Percentiles rank a stretch among this genome's conserved stretches.
Evolutionary conservation across 2,797 vertebrate species (phyloP).

Genomic region (Argyrosomus regius): DNA sequence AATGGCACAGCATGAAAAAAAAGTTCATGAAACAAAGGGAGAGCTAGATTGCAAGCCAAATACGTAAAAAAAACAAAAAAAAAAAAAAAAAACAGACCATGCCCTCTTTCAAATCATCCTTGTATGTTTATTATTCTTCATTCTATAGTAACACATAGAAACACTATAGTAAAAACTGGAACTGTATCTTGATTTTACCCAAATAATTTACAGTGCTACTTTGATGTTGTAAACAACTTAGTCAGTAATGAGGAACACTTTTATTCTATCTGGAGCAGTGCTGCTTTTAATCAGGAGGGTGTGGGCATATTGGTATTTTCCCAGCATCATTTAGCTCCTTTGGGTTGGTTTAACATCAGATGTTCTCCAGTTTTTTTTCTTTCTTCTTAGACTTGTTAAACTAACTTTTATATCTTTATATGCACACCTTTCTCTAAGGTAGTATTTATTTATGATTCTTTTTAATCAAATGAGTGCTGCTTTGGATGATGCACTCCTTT

Average conservation of each 20-base stretch:
- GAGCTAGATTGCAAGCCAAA: conserved; percentile 13
- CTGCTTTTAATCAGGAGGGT: conserved; percentile 43
- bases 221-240: conserved; percentile 48
- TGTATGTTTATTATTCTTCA: conserved; percentile 2
- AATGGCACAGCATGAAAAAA: conserved; percentile 7
- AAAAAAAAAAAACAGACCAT: not conserved
- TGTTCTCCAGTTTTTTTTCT: not conserved
- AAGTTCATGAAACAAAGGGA: conserved; percentile 18
- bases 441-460: not conserved
- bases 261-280: conserved; percentile 30
- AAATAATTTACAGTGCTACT: conserved; percentile 22
- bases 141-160: not conserved
- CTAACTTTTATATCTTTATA: not conserved
- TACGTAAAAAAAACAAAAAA: not conserved
- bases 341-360: not conserved
- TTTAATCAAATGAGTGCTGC: not conserved
- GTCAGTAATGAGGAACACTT: conserved; percentile 47
- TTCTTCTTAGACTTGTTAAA: not conserved
- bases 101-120: not conserved
- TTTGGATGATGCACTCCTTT: not conserved
- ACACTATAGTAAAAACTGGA: conserved; percentile 1
- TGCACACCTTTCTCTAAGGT: too few species aligned
- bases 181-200: not conserved
- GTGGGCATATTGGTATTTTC: conserved; percentile 7
- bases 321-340: conserved; percentile 14